phyloP scores from a whole-genome alignment of 2,888 invertebrate genomes.

The Lumbricus terrestris region DNA sequence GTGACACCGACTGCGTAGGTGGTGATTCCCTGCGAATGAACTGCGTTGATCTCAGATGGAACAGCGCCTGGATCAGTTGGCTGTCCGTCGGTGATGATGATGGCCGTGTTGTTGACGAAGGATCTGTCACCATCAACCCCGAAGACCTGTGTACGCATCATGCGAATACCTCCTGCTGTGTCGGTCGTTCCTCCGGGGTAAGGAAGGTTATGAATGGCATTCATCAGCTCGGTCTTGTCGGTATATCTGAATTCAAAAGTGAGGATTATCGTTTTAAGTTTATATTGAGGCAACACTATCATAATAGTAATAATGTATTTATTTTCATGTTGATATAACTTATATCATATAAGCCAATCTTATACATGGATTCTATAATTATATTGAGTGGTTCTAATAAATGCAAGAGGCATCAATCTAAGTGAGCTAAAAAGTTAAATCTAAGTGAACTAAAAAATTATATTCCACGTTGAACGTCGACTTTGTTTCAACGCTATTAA shows the following conservation, averaged over 20 bases:
- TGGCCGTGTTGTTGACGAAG: background rate
- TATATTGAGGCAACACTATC: too few relatives aligned
- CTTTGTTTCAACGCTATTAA: too few relatives aligned
- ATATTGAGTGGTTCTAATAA: too few relatives aligned
- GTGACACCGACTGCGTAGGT: constrained; percentile 5
- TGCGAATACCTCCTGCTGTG: constrained; percentile 6
- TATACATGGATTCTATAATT: background rate
- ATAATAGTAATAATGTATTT: too few relatives aligned
- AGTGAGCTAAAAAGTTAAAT: too few relatives aligned
- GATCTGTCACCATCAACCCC: background rate
- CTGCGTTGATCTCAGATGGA: background rate
- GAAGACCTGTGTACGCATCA: background rate
- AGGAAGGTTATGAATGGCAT: background rate
- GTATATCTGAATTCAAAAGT: background rate
- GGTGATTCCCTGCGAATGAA: background rate
- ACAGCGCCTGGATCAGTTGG: background rate
- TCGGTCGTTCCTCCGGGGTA: constrained; percentile 9
- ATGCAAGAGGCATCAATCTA: too few relatives aligned
- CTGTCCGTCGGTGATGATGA: constrained; percentile 6
- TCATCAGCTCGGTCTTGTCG: background rate
- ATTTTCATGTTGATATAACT: too few relatives aligned
- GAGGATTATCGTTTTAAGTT: too few relatives aligned
- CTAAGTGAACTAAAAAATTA: too few relatives aligned
- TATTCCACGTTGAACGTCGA: too few relatives aligned
- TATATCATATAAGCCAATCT: background rate